Evolutionary conservation across 2,113 vertebrate species (phyloP).

Genomic region (Ivindomyrus marchei): DNA sequence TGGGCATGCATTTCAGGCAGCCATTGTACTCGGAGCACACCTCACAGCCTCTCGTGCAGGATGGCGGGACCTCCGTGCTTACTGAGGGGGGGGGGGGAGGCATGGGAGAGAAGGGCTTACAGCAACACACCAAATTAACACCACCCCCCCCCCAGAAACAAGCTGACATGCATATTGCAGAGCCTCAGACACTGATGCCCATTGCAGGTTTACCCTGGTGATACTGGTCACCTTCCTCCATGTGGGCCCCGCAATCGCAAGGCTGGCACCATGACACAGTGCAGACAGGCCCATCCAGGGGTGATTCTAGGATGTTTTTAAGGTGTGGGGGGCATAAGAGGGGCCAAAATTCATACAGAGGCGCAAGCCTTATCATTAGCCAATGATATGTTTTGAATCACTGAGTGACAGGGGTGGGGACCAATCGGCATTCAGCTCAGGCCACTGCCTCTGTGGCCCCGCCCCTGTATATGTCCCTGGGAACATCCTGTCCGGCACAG

Average conservation of each 20-base stretch:
- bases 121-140: not conserved
- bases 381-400: not conserved
- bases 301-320: not conserved
- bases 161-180: not conserved
- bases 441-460: not conserved
- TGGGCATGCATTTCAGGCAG: conserved; percentile 89
- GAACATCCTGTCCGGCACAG: not conserved
- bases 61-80: conserved; percentile 78
- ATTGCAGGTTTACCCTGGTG: not conserved
- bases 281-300: not conserved
- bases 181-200: not conserved
- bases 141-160: not conserved
- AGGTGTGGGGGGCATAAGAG: not conserved
- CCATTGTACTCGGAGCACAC: conserved; percentile 94
- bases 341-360: not conserved
- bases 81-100: conserved; percentile 54
- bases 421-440: not conserved
- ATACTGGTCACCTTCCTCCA: not conserved
- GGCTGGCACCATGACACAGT: not conserved
- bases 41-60: conserved; percentile 90
- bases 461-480: not conserved
- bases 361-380: not conserved
- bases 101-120: not conserved
- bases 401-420: not conserved
- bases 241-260: not conserved